Percentiles rank a stretch among this genome's conserved stretches.
Conservation (phyloP, 2,888 invertebrate species). For the Drosophila eohydei region DNA sequence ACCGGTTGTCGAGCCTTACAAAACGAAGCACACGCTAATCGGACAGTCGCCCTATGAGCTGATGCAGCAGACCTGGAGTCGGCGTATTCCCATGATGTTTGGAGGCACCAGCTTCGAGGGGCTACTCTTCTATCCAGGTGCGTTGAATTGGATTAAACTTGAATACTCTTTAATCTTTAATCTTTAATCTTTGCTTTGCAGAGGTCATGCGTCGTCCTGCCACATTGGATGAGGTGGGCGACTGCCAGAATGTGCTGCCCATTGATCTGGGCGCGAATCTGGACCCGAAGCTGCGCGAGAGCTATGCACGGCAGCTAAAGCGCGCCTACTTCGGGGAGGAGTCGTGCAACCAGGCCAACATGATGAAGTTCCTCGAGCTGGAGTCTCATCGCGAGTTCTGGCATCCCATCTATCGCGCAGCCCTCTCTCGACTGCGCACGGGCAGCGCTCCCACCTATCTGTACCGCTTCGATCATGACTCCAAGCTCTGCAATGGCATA, state of each 20-base stretch:
- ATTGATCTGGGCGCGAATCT: slow-evolving; percentile 67
- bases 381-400: slow-evolving; percentile 82
- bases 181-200: slow-evolving; percentile 2
- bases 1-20: slow-evolving; percentile 83
- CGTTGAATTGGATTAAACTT: not conserved
- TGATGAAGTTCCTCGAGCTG: slow-evolving; percentile 82
- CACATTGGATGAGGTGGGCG: slow-evolving; percentile 79
- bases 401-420: slow-evolving; percentile 82
- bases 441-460: slow-evolving; percentile 81
- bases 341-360: slow-evolving; percentile 80
- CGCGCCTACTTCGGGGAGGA: slow-evolving; percentile 78
- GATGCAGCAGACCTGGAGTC: slow-evolving; percentile 81
- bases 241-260: slow-evolving; percentile 79
- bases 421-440: slow-evolving; percentile 70
- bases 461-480: slow-evolving; percentile 84
- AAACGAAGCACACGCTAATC: slow-evolving; percentile 79
- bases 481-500: slow-evolving; percentile 76
- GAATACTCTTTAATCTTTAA: not conserved
- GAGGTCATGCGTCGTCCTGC: slow-evolving; percentile 80
- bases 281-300: slow-evolving; percentile 62
- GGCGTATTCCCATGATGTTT: slow-evolving; percentile 81
- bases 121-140: slow-evolving; percentile 82
- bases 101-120: slow-evolving; percentile 84
- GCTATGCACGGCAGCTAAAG: slow-evolving; percentile 73
- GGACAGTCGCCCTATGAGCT: slow-evolving; percentile 67